Base-by-base conservation (phyloP, 1,140 invertebrate species). In the Drosophila pachea region DNA sequence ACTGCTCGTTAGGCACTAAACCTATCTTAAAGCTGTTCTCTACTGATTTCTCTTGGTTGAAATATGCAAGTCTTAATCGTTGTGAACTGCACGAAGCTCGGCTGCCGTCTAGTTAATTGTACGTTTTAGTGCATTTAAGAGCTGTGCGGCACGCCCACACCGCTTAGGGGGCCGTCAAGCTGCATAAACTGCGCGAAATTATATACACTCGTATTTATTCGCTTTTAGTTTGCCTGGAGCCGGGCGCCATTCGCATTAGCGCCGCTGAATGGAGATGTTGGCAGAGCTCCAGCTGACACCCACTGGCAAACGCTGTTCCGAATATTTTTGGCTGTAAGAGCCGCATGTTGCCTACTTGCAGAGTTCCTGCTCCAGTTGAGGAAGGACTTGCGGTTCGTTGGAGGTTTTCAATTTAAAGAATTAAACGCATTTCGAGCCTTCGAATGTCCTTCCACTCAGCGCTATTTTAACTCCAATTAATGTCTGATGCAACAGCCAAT, bases 241-340 rank as follows among this genome's bases (percentile, higher is more conserved):
- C 78, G 81, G 67, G 58, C 78, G 70, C 78, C 79, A 82, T 82
- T 82, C 78, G 78, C 78, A 78, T 84, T 84, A 78, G 75, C 65
- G 74, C 53, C 76, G 63, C 72, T 65, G 78, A 78, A 73, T 73
- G 65, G 72, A 69, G 74, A 69, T 69, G 73, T 83, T 83, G 79
- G 78, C 75, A 11, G 4, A 6, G 11, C 22, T 78, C 78, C 78
- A 83, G 54, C 32, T 36, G 43, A 42, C 76, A 66, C 76, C 73
- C 69, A 47, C 74, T 69, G 77, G 73, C 77, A 73, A 81, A 62
- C 50, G 70, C 50, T 66, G 60, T 56, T 42, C 47, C 31, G 12
- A 36, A 9, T 35, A 47, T 36, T n/a, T 47, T 35, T 12, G 32
- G 12, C 40, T 45, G 42, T 14, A 40, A 36, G 38, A 66, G 31